A percentile compares a stretch with the other conserved stretches of the same genome.
These are phyloP conservation scores for Rhinoderma darwinii DNA, from an alignment of 2,113 vertebrate species.

Conservation along the genomic window DNA sequence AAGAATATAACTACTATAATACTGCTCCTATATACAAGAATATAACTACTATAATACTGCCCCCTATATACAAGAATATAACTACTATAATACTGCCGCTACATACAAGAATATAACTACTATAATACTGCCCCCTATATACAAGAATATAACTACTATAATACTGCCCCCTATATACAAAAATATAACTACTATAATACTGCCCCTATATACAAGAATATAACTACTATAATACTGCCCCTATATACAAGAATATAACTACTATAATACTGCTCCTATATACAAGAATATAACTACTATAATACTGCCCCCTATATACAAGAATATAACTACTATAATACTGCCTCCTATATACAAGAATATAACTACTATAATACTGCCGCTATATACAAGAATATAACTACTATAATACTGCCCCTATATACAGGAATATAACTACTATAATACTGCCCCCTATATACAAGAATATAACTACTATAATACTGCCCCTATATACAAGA, in stretches of 20 bases:
- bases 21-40: too few species aligned
- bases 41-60: background rate
- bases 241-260: too few species aligned
- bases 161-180: background rate
- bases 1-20: background rate
- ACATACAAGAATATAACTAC: background rate
- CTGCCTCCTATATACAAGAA: background rate
- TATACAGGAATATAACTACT: background rate
- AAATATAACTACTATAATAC: background rate
- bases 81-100: background rate
- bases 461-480: background rate
- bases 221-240: too few species aligned
- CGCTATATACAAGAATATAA: background rate
- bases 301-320: too few species aligned
- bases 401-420: background rate
- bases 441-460: background rate
- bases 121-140: background rate
- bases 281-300: too few species aligned
- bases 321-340: background rate
- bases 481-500: background rate
- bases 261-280: too few species aligned
- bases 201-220: background rate
- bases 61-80: background rate
- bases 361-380: background rate
- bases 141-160: background rate